phyloP scores from a whole-genome alignment of 2,797 vertebrate genomes.

The Labeo calbasu region DNA sequence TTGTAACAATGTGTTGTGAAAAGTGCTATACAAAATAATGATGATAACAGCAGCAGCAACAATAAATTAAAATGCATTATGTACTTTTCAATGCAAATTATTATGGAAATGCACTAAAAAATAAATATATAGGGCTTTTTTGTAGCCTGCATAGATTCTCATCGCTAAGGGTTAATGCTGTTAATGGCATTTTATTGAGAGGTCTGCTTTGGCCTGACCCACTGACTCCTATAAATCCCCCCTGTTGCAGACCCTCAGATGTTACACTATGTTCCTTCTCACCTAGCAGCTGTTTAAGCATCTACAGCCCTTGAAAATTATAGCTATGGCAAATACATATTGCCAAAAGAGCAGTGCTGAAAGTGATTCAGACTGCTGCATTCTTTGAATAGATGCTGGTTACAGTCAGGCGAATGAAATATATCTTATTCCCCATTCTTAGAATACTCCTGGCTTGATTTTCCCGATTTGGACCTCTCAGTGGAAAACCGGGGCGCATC shows the following conservation, averaged over 20 bases:
- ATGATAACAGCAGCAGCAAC: too few species aligned
- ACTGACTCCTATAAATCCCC: constrained; percentile 42
- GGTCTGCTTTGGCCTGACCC: constrained; percentile 43
- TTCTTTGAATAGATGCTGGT: constrained; percentile 64
- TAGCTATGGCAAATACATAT: constrained; percentile 53
- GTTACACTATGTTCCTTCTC: background rate
- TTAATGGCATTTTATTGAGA: constrained; percentile 20
- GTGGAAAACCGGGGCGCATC: constrained; percentile 69
- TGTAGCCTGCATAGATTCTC: background rate
- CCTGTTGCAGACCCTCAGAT: constrained; percentile 37
- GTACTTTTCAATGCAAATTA: too few species aligned
- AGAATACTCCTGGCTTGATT: constrained; percentile 67
- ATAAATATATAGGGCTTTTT: background rate
- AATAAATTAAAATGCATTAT: too few species aligned
- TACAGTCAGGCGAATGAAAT: constrained; percentile 64
- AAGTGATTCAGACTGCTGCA: constrained; percentile 61
- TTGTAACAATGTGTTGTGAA: background rate
- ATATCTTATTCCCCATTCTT: constrained; percentile 65
- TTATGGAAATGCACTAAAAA: background rate
- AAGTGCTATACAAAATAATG: too few species aligned
- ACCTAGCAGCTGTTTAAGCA: constrained; percentile 51
- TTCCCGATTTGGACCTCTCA: constrained; percentile 66
- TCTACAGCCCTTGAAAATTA: constrained; percentile 53
- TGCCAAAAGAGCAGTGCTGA: constrained; percentile 59
- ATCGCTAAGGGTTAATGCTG: constrained; percentile 33